These are phyloP conservation scores for Pangasianodon hypophthalmus DNA, from an alignment of 2,113 vertebrate species.

Conservation along the genomic window DNA sequence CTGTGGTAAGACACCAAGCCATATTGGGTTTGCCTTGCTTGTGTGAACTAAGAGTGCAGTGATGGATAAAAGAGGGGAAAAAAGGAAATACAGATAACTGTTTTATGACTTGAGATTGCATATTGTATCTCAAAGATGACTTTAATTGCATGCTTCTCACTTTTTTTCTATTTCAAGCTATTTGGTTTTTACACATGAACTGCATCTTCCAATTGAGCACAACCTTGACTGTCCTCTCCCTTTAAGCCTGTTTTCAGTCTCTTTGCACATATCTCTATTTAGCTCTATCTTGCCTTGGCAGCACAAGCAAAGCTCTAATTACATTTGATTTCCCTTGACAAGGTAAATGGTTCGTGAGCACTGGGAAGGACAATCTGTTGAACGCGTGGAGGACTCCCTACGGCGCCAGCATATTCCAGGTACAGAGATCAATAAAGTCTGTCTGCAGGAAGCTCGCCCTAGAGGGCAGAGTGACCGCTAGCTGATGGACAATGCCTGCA, in stretches of 20 bases:
- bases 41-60: neutral
- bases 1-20: slow-evolving; percentile 78
- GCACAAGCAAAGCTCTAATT: slow-evolving; percentile 52
- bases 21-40: neutral
- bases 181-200: slow-evolving; percentile 24
- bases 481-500: slow-evolving; percentile 63
- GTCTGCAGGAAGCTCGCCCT: slow-evolving; percentile 67
- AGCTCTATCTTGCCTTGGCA: slow-evolving; percentile 39
- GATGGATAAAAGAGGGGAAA: neutral
- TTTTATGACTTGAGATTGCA: neutral
- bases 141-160: slow-evolving; percentile 13
- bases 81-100: neutral
- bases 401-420: slow-evolving; percentile 99
- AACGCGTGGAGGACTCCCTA: slow-evolving; percentile 99
- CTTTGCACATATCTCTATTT: slow-evolving; percentile 46
- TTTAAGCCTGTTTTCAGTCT: slow-evolving; percentile 37
- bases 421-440: slow-evolving; percentile 72
- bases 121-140: neutral
- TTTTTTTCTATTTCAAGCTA: slow-evolving; percentile 1
- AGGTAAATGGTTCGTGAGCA: slow-evolving; percentile 99
- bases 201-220: slow-evolving; percentile 14
- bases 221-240: slow-evolving; percentile 42
- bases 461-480: slow-evolving; percentile 70
- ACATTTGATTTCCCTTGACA: slow-evolving; percentile 58
- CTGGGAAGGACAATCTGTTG: slow-evolving; percentile 97